Conservation (phyloP, 2,888 invertebrate species). For the Tromatobia lineatoria region DNA sequence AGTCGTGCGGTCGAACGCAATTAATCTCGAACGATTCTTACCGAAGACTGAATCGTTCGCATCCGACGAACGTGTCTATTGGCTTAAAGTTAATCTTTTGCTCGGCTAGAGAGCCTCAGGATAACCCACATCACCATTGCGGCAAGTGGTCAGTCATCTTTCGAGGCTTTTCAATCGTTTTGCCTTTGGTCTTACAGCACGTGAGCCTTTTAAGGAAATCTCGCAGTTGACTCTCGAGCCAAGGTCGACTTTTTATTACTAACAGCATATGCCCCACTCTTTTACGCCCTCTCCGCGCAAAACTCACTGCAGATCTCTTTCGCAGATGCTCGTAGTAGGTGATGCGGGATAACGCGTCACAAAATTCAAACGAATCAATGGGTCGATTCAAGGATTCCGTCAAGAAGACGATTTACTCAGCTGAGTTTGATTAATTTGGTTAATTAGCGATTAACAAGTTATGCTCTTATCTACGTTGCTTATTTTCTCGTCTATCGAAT, state of each 20-base stretch:
- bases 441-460: background rate
- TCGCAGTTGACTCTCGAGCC: slow-evolving; percentile 54
- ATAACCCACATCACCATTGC: slow-evolving; percentile 74
- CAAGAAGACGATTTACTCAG: slow-evolving; percentile 1
- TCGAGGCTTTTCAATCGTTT: slow-evolving; percentile 31
- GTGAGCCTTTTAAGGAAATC: slow-evolving; percentile 74
- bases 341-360: background rate
- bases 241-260: slow-evolving; percentile 44
- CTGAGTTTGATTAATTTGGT: slow-evolving; percentile 8
- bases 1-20: background rate
- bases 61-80: background rate
- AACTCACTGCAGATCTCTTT: slow-evolving; percentile 18
- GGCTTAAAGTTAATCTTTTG: slow-evolving; percentile 8
- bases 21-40: background rate
- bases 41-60: slow-evolving; percentile 21
- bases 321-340: background rate
- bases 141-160: slow-evolving; percentile 65
- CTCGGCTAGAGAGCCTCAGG: background rate
- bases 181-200: slow-evolving; percentile 55
- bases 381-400: slow-evolving; percentile 6
- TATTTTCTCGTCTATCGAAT: background rate
- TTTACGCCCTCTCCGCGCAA: slow-evolving; percentile 17
- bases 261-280: background rate
- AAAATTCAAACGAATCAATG: slow-evolving; percentile 15
- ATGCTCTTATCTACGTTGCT: background rate